phyloP scores from a whole-genome alignment of 2,797 vertebrate species.

The Rhinogobio ventralis region DNA sequence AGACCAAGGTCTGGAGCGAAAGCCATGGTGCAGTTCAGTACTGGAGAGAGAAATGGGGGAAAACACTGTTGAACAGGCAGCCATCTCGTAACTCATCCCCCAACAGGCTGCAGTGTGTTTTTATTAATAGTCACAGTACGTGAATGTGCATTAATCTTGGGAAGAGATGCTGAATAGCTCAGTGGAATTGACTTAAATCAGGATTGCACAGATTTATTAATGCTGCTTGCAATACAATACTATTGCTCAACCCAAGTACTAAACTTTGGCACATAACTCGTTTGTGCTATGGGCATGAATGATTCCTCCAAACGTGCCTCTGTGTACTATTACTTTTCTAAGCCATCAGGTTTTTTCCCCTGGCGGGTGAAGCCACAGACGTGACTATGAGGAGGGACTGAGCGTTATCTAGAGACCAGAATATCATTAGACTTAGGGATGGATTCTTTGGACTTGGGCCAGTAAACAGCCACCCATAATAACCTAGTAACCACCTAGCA shows the following conservation, averaged over 20 bases:
- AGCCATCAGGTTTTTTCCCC: background rate
- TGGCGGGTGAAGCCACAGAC: background rate
- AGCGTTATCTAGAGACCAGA: background rate
- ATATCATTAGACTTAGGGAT: background rate
- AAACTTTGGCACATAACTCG: background rate
- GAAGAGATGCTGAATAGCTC: constrained; percentile 4
- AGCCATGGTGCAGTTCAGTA: constrained; percentile 56
- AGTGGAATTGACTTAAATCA: constrained; percentile 11
- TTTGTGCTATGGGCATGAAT: background rate
- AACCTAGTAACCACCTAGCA: constrained; percentile 2
- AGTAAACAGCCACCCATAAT: background rate
- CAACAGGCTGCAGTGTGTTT: constrained; percentile 10
- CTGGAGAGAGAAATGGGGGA: constrained; percentile 19
- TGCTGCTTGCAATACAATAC: constrained; percentile 7
- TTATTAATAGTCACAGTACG: constrained; percentile 5
- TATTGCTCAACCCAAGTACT: constrained; percentile 7
- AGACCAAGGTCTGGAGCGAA: background rate
- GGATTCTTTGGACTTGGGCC: constrained; percentile 1
- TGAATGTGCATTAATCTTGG: constrained; percentile 23
- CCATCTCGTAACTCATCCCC: constrained; percentile 17
- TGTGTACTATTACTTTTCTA: background rate
- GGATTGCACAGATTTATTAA: constrained; percentile 26
- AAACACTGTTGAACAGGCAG: constrained; percentile 27
- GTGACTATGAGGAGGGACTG: constrained; percentile 2
- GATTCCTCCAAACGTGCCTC: background rate